Evolutionary conservation across 2,888 invertebrate genomes (phyloP), one percentile per base, ranked within the genome.

Genomic region (Acleris literana): DNA sequence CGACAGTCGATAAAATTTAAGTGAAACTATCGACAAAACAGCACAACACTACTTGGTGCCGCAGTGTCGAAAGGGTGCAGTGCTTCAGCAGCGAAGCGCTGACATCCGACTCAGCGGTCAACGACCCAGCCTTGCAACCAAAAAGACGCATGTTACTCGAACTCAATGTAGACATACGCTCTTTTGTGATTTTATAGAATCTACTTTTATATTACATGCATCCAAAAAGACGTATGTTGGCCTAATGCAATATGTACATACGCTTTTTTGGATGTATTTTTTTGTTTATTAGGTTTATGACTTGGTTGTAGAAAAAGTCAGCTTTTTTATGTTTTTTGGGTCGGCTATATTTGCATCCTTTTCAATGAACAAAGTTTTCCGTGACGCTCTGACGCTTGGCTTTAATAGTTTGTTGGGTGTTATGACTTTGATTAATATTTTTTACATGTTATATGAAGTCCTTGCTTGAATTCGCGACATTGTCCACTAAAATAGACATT

Each of bases 11-110:
- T 29, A 25, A 18, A 51, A 5, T n/a, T 5, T 17, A 48, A 54
- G 18, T 33, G 7, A 49, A 54, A 46, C n/a, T 46, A 46, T 62
- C 62, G 60, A 64, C 58, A 53, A 51, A 63, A 63, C 39, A 49
- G 46, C 46, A 63, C 88, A 76, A 76, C 84, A 74, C 88, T 89
- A 79, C 20, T 67, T 70, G 84, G 82, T 85, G 85, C 87, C 86
- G 85, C 89, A 87, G 83, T 88, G 88, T 89, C 88, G 90, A 89
- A 87, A 90, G 90, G 88, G 89, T 86, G 89, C 87, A 85, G 87
- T 84, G 81, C 86, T 88, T 86, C 83, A 86, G 84, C 75, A 74
- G 73, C 71, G 81, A 76, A 79, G 80, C 76, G 83, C 87, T 86
- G 89, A 84, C 87, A 87, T 85, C 84, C 83, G 84, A 89, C 85